Evolutionary conservation across 2,888 invertebrate genomes (phyloP), one percentile per base, ranked within the genome.

Genomic region (Lasioglossum zephyrum): DNA sequence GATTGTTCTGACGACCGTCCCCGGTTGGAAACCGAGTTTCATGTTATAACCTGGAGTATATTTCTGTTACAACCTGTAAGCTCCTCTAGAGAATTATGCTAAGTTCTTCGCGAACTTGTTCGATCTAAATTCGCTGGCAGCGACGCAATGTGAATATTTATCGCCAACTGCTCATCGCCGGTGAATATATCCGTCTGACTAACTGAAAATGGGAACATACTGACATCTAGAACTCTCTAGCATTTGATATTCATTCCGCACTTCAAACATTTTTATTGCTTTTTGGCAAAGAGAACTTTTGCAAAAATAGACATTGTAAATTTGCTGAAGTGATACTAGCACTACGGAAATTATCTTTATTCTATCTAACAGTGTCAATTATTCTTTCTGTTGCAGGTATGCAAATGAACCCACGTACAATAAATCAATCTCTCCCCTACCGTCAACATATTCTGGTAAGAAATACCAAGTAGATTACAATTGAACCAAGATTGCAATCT

Each of bases 381-480:
- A n/a, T 69, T 72, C 57, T 79, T 13, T 79, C 41, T 84, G 76
- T 85, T 85, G 2, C 84, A 85, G 84, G 85, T 85, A 85, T 11
- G 75, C 76, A 57, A 36, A 26, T 18, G 8, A 63, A 49, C 3
- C 11, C 41, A 13, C n/a, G 1, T 22, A 22, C 5, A 2, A 13
- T 6, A 1, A 8, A 4, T 8, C 13, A 13, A 13, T 13, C 16
- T 9, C 9, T n/a, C 60, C 11, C 22, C 44, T 47, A 22, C 22
- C 26, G 18, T 26, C 4, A 9, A 4, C 22, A 41, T 18, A 60
- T 5, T 69, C 31, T 13, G 77, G 82, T 82, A 49, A 84, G 82
- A 60, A 9, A 77, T 70, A 69, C n/a, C 39, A 6, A 36, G 22
- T 36, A 2, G 26, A 13, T 16, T 39, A n/a, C 39, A 22, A 57